Evolutionary conservation across 2,113 vertebrate species (phyloP).

Genomic region (Emydocephalus ijimae): DNA sequence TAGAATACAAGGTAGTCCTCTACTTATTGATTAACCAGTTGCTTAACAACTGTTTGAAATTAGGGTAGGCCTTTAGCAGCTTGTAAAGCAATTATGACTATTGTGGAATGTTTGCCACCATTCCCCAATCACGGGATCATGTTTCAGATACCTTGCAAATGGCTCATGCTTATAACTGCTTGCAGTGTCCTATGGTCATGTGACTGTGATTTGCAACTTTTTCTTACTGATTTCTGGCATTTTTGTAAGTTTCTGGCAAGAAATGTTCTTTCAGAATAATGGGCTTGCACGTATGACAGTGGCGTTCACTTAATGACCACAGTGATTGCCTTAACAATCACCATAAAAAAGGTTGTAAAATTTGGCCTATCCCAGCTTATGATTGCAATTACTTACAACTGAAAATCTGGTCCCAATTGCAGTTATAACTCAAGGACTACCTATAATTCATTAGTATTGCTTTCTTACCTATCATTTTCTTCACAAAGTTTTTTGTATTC

Average conservation of each 20-base stretch:
- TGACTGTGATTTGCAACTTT: background rate
- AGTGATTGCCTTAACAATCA: background rate
- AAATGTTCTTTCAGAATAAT: background rate
- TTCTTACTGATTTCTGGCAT: background rate
- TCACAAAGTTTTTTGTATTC: constrained; percentile 86
- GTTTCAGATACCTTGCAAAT: background rate
- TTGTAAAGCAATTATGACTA: background rate
- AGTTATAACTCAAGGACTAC: background rate
- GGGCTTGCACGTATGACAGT: background rate
- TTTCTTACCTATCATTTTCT: constrained; percentile 86
- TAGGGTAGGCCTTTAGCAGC: background rate
- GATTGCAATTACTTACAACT: background rate
- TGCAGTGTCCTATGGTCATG: background rate
- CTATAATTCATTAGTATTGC: background rate
- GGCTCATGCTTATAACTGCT: background rate
- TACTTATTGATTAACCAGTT: background rate
- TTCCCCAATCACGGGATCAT: background rate
- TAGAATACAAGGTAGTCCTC: background rate
- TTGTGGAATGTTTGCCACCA: background rate
- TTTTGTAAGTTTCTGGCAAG: background rate
- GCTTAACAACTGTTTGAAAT: too few relatives aligned
- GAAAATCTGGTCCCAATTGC: background rate
- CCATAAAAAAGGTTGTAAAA: background rate
- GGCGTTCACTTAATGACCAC: background rate
- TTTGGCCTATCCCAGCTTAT: background rate